phyloP scores from a whole-genome alignment of 2,113 vertebrate genomes.

The Platanista minor region DNA sequence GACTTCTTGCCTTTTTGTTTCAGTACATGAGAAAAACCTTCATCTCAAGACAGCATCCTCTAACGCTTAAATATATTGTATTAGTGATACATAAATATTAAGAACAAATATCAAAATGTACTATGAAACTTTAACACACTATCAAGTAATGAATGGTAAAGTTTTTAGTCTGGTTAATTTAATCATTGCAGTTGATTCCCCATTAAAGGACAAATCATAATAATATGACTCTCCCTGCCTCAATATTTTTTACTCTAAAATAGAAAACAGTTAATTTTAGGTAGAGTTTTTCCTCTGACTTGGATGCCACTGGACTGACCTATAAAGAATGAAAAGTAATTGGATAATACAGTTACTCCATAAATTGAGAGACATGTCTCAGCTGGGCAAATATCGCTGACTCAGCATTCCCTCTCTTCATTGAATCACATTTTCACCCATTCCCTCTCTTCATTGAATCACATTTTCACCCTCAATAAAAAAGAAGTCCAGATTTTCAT shows the following conservation, averaged over 20 bases:
- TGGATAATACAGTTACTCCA: slow-evolving; percentile 66
- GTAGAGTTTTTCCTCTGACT: slow-evolving; percentile 18
- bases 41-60: not conserved
- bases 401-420: slow-evolving; percentile 59
- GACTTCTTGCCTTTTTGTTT: not conserved
- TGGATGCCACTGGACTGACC: slow-evolving; percentile 35
- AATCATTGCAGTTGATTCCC: not conserved
- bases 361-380: slow-evolving; percentile 66
- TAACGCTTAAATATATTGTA: not conserved
- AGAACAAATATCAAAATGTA: not conserved
- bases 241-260: not conserved
- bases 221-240: not conserved
- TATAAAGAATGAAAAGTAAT: slow-evolving; percentile 69
- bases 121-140: not conserved
- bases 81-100: not conserved
- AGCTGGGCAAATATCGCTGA: slow-evolving; percentile 58
- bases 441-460: not conserved
- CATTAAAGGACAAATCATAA: not conserved
- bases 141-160: not conserved
- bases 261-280: not conserved
- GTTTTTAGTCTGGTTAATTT: not conserved
- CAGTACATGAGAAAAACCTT: not conserved
- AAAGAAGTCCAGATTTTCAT: slow-evolving; percentile 47
- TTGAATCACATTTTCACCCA: slow-evolving; percentile 58
- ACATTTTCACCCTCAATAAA: slow-evolving; percentile 55